Conservation (phyloP, 2,888 invertebrate genomes). For the Drosophila pseudotalamancana region DNA sequence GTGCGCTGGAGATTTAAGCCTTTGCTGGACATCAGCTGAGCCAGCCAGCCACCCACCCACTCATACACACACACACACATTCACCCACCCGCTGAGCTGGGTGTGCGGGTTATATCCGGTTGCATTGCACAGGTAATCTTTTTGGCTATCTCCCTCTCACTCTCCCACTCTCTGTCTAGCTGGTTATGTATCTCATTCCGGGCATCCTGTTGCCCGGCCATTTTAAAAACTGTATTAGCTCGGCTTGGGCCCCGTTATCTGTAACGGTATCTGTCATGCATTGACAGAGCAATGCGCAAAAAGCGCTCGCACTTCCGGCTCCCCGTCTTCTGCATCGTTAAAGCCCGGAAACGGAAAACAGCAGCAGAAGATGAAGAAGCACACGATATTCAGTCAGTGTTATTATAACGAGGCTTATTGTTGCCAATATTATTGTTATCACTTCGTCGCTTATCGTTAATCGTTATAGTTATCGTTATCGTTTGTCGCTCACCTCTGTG, state of each 20-base stretch:
- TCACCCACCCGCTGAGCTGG: neutral
- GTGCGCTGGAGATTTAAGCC: constrained; percentile 76
- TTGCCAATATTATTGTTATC: neutral
- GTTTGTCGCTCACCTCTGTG: constrained; percentile 98
- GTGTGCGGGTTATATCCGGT: constrained; percentile 63
- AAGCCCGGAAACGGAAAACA: constrained; percentile 65
- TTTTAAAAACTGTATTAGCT: constrained; percentile 73
- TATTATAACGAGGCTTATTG: constrained; percentile 30
- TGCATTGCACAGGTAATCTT: constrained; percentile 78
- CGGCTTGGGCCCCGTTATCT: constrained; percentile 34
- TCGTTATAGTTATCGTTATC: too few species aligned
- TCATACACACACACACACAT: neutral
- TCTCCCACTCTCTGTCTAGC: neutral
- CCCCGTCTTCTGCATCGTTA: constrained; percentile 66
- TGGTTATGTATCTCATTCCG: neutral
- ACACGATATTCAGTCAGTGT: constrained; percentile 31
- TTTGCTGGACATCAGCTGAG: constrained; percentile 37
- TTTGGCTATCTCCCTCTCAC: constrained; percentile 23
- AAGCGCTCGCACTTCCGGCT: constrained; percentile 76
- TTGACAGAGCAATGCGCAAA: constrained; percentile 67
- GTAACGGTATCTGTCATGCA: constrained; percentile 56
- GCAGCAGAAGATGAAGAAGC: neutral
- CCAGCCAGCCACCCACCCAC: constrained; percentile 9
- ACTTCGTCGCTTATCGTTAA: constrained; percentile 1
- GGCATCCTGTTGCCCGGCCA: constrained; percentile 63